phyloP scores from a whole-genome alignment of 2,888 invertebrate species.

The Phengaris arion region DNA sequence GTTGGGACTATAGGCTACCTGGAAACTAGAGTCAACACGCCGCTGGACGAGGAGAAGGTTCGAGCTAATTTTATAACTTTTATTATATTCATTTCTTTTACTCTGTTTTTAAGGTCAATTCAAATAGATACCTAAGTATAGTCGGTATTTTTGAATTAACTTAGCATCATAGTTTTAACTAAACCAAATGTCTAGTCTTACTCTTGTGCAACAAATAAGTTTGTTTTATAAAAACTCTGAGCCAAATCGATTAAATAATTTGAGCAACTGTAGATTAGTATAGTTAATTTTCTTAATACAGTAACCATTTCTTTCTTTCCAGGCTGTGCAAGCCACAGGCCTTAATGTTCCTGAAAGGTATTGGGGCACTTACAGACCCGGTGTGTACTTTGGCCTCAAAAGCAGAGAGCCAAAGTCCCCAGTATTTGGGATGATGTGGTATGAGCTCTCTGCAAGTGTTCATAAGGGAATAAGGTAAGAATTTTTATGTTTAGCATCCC shows the following conservation, averaged over 20 bases:
- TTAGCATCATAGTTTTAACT: no score
- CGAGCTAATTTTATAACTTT: not conserved
- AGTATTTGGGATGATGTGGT: conserved; percentile 98
- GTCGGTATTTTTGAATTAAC: no score
- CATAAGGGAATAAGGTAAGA: conserved; percentile 86
- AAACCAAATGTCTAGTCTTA: no score
- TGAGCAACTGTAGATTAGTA: no score
- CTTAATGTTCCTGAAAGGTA: conserved; percentile 87
- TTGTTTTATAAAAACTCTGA: no score
- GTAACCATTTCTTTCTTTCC: conserved; percentile 31
- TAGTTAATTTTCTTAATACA: no score
- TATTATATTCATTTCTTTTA: not conserved
- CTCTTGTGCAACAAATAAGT: no score
- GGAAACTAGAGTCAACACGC: conserved; percentile 93
- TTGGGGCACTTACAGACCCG: conserved; percentile 97
- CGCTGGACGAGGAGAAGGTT: conserved; percentile 88
- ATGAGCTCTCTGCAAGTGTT: conserved; percentile 84
- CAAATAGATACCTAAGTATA: no score
- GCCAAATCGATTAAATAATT: no score
- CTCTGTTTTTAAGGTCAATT: not conserved
- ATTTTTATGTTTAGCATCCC: not conserved
- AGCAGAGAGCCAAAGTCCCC: conserved; percentile 93
- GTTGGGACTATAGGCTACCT: conserved; percentile 90
- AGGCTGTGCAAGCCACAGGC: conserved; percentile 86
- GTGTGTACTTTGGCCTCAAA: conserved; percentile 94